Evolutionary conservation across 1,140 invertebrate genomes (phyloP).

Genomic region (Xylocopa sonorina): DNA sequence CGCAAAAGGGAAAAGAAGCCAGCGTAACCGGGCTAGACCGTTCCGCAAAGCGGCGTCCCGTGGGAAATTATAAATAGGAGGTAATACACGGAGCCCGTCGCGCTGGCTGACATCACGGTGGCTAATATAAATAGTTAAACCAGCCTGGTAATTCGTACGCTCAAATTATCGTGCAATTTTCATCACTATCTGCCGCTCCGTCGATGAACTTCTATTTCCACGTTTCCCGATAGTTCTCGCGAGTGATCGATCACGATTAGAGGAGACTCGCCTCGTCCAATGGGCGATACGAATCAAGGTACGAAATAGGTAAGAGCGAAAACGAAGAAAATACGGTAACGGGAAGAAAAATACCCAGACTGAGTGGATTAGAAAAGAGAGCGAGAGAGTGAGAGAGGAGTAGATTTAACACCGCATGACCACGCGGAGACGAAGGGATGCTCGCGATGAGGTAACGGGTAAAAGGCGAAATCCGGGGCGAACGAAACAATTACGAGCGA

Average conservation of each 20-base stretch:
- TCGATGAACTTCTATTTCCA: too few species aligned
- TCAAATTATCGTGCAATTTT: neutral
- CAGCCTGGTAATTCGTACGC: slow-evolving; percentile 6
- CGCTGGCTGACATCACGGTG: neutral
- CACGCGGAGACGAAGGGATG: too few species aligned
- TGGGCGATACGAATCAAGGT: too few species aligned
- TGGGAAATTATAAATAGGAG: slow-evolving; percentile 53
- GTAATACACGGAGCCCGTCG: neutral
- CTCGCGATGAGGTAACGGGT: neutral
- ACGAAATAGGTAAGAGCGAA: too few species aligned
- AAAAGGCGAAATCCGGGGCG: neutral
- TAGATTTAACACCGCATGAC: neutral
- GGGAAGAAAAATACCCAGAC: too few species aligned
- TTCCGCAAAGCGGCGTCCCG: slow-evolving; percentile 20
- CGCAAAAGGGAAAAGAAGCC: slow-evolving; percentile 37
- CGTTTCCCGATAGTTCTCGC: too few species aligned
- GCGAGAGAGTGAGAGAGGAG: too few species aligned
- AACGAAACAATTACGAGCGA: neutral
- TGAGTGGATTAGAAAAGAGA: too few species aligned
- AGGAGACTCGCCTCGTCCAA: too few species aligned
- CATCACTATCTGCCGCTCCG: too few species aligned
- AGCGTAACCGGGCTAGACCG: neutral
- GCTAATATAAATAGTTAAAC: slow-evolving; percentile 46
- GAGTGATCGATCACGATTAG: too few species aligned
- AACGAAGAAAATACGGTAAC: too few species aligned